Evolutionary conservation across 1,140 invertebrate genomes (phyloP), one percentile per base, ranked within the genome.

Genomic region (Heliconius congener): DNA sequence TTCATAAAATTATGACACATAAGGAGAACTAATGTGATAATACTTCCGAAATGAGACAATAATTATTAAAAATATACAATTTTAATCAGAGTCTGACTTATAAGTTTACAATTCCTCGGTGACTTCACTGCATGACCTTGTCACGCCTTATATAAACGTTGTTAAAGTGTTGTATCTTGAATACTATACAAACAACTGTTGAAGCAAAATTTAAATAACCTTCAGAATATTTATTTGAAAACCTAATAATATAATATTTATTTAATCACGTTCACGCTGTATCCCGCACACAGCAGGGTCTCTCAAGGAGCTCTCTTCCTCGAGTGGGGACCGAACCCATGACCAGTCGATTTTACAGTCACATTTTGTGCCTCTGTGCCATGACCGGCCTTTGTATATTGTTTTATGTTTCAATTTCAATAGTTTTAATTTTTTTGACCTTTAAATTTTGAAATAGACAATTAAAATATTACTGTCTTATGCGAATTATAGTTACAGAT

Each of bases 111-210:
- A 57, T 76, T 55, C 60, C 71, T 77, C 27, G 71, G 57, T 78
- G 76, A 78, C 71, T 71, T 78, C 76, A 78, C 39, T 73, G 71
- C 46, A 76, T 73, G 76, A 73, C 76, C 76, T 78, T 78, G 76
- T 52, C 71, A 55, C 71, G 34, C 76, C 76, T 76, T 73, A 73
- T 78, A 73, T 71, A 73, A 60, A 73, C 72, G 37, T 76, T 50
- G 46, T 42, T 70, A 13, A 66, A 57, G 55, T 76, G 60, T 70
- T 57, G 46, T 30, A 70, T 66, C 74, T 76, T 46, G 37, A 50
- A 76, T 71, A 76, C 57, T 46, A 75, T 39, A 55, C 37, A 66
- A 66, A 75, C 60, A 66, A 66, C 60, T 66, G 60, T 66, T 66
- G 23, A 66, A 66, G 60, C 60, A 66, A 66, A 8, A 30, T 66